Percentiles rank a stretch among this genome's conserved stretches.
phyloP scores from a whole-genome alignment of 2,888 invertebrate genomes.

The Ennomos quercinarius region DNA sequence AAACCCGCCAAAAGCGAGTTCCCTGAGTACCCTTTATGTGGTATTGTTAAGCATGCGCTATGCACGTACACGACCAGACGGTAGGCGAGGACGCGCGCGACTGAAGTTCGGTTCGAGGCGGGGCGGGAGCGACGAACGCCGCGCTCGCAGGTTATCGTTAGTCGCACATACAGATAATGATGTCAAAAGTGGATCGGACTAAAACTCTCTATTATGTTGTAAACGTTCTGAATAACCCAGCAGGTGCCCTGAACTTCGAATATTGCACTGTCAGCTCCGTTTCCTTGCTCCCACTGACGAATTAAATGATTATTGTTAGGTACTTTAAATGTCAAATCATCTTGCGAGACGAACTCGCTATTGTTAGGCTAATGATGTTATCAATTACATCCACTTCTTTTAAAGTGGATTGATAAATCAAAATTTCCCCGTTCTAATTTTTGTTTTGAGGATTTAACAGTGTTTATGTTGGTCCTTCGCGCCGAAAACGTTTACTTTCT shows the following conservation, averaged over 20 bases:
- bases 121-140: constrained; percentile 74
- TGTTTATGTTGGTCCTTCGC: constrained; percentile 17
- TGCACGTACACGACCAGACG: constrained; percentile 60
- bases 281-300: constrained; percentile 46
- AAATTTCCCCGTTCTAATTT: constrained; percentile 30
- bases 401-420: constrained; percentile 39
- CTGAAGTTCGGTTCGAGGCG: constrained; percentile 64
- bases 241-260: constrained; percentile 45
- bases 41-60: constrained; percentile 47
- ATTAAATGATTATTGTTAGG: constrained; percentile 46
- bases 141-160: constrained; percentile 83
- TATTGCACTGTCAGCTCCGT: constrained; percentile 60
- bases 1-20: constrained; percentile 82
- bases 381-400: constrained; percentile 59
- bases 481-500: constrained; percentile 19
- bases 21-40: constrained; percentile 61
- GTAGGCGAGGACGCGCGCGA: constrained; percentile 72
- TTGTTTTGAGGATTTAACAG: constrained; percentile 5
- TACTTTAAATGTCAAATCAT: constrained; percentile 53
- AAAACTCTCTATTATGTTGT: constrained; percentile 82
- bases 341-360: constrained; percentile 43
- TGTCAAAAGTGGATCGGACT: constrained; percentile 85
- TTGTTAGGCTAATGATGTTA: constrained; percentile 59
- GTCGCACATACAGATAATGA: constrained; percentile 82
- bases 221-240: constrained; percentile 70